phyloP scores from a whole-genome alignment of 2,113 vertebrate species.

The Aplodontia rufa region DNA sequence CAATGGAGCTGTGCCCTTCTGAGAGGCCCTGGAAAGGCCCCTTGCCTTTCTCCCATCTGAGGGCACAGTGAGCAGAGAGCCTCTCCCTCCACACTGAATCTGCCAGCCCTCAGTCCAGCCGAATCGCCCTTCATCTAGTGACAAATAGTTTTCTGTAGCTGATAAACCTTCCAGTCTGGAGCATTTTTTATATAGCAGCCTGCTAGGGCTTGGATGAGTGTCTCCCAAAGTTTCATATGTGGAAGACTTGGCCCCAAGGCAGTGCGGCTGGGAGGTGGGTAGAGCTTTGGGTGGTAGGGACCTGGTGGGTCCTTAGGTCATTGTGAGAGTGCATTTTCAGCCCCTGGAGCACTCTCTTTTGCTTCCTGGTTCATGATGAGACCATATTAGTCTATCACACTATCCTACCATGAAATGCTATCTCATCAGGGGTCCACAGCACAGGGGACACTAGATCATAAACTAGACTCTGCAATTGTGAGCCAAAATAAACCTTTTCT shows the following conservation, averaged over 20 bases:
- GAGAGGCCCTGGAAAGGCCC: accelerated
- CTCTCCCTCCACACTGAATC: no score
- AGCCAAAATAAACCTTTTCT: neutral
- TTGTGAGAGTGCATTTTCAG: neutral
- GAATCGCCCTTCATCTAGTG: neutral
- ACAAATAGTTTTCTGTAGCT: neutral
- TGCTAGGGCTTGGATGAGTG: neutral
- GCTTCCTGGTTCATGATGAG: neutral
- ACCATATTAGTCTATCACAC: neutral
- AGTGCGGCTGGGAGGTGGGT: accelerated
- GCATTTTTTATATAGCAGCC: no score
- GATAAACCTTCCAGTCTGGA: accelerated
- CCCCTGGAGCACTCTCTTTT: neutral
- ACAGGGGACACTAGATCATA: no score
- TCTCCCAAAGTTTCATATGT: neutral
- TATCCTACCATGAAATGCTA: neutral
- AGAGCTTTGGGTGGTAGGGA: neutral
- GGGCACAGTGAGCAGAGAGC: accelerated
- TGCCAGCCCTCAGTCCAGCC: accelerated
- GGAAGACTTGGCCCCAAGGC: neutral
- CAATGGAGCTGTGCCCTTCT: accelerated
- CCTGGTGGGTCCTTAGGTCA: no score
- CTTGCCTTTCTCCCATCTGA: accelerated
- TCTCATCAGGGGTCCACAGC: neutral
- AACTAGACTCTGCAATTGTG: no score